These are phyloP conservation scores for Carabus problematicus DNA, from an alignment of 2,888 invertebrate species.

Conservation along the genomic window DNA sequence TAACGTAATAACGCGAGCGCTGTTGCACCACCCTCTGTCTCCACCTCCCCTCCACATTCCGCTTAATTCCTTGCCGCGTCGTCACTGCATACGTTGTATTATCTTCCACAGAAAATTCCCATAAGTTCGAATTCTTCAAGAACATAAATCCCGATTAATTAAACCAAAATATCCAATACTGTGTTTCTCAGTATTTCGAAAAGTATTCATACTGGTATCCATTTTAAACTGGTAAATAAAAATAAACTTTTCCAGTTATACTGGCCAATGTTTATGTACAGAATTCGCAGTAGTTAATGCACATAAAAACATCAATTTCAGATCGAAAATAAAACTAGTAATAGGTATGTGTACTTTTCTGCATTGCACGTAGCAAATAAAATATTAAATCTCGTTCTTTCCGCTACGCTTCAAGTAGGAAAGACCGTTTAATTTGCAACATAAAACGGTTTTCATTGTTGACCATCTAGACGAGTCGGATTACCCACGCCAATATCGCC, in stretches of 20 bases:
- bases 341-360: constrained; percentile 39
- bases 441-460: constrained; percentile 40
- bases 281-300: too few species aligned
- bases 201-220: too few species aligned
- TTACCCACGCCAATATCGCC: constrained; percentile 19
- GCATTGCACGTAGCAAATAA: constrained; percentile 41
- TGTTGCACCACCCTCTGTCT: neutral
- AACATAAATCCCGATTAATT: too few species aligned
- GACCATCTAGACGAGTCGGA: constrained; percentile 12
- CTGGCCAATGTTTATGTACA: too few species aligned
- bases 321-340: neutral
- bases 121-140: too few species aligned
- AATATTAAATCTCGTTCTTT: constrained; percentile 41
- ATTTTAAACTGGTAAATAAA: too few species aligned
- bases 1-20: constrained; percentile 41
- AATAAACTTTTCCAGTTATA: too few species aligned
- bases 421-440: constrained; percentile 38
- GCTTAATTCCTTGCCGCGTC: neutral
- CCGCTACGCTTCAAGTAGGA: too few species aligned
- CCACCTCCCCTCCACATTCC: neutral
- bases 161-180: too few species aligned
- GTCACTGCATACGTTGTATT: neutral
- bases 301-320: too few species aligned
- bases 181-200: too few species aligned
- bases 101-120: neutral